Conservation (phyloP, 2,888 invertebrate species). For the Heliothis peltigera region DNA sequence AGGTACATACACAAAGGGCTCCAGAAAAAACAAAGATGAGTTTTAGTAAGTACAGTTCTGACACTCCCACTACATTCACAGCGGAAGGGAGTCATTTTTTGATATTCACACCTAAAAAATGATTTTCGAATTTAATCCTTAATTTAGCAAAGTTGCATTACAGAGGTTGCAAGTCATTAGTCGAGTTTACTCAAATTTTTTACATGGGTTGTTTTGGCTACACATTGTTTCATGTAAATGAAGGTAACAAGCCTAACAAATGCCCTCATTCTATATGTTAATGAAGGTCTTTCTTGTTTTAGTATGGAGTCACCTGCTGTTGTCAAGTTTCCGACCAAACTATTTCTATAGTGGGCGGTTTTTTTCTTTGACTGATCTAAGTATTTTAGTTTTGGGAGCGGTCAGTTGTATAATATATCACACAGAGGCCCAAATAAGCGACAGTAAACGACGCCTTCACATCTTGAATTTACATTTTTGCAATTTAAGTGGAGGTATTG, state of each 20-base stretch:
- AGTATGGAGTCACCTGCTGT: constrained; percentile 17
- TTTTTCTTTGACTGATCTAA: constrained; percentile 63
- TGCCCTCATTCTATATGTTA: constrained; percentile 29
- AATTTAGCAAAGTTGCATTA: no score
- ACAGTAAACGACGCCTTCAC: constrained; percentile 78
- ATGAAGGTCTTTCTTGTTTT: constrained; percentile 8
- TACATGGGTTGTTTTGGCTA: no score
- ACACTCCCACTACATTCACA: no score
- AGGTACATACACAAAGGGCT: no score
- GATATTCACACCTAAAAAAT: no score
- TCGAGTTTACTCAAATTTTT: no score
- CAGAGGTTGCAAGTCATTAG: no score
- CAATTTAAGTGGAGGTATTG: constrained; percentile 77
- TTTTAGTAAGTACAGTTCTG: no score
- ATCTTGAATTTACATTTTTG: constrained; percentile 86
- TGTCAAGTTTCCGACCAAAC: constrained; percentile 15
- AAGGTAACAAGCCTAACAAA: constrained; percentile 5
- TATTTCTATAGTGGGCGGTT: constrained; percentile 56
- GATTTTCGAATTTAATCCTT: no score
- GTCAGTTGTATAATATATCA: constrained; percentile 76
- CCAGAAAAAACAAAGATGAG: no score
- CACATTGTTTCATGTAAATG: not conserved
- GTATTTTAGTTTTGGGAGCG: constrained; percentile 68
- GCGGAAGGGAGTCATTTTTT: no score
- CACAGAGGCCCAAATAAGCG: constrained; percentile 78